Evolutionary conservation across 2,888 invertebrate genomes (phyloP), one percentile per base, ranked within the genome.

Genomic region (Eudemis profundana): DNA sequence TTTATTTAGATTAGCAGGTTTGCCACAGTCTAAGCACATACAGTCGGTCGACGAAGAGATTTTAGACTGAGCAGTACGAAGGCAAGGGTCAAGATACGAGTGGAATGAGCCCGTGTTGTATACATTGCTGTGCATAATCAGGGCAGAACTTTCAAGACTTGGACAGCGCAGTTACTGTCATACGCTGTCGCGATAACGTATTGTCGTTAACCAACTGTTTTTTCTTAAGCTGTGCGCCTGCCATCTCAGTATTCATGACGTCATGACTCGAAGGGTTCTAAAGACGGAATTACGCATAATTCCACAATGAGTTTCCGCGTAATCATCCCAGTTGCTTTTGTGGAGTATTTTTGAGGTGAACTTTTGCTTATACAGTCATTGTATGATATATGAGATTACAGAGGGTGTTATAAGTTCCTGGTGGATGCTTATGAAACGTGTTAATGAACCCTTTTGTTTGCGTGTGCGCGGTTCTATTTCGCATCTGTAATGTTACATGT

Each of bases 1-100:
- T 81, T 82, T 84, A 83, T 83, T 84, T 81, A 82, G 82, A 84
- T 85, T 84, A 84, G 76, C 76, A 76, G 70, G 76, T n/a, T n/a
- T n/a, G n/a, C n/a, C n/a, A n/a, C n/a, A n/a, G n/a, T n/a, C n/a
- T n/a, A n/a, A n/a, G n/a, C n/a, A n/a, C n/a, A n/a, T n/a, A n/a
- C n/a, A n/a, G n/a, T n/a, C n/a, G n/a, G n/a, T n/a, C n/a, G n/a
- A n/a, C n/a, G n/a, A n/a, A n/a, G n/a, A n/a, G n/a, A n/a, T n/a
- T n/a, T n/a, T n/a, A n/a, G n/a, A n/a, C n/a, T n/a, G n/a, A n/a
- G n/a, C n/a, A n/a, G n/a, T n/a, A n/a, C n/a, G n/a, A n/a, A n/a
- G n/a, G n/a, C n/a, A n/a, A n/a, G n/a, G n/a, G n/a, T n/a, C n/a
- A n/a, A n/a, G n/a, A n/a, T n/a, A n/a, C n/a, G n/a, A n/a, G n/a